A percentile compares a stretch with the other conserved stretches of the same genome.
These are phyloP conservation scores for Hipparchia sbordonii DNA, from an alignment of 2,888 invertebrate genomes.

Conservation along the genomic window DNA sequence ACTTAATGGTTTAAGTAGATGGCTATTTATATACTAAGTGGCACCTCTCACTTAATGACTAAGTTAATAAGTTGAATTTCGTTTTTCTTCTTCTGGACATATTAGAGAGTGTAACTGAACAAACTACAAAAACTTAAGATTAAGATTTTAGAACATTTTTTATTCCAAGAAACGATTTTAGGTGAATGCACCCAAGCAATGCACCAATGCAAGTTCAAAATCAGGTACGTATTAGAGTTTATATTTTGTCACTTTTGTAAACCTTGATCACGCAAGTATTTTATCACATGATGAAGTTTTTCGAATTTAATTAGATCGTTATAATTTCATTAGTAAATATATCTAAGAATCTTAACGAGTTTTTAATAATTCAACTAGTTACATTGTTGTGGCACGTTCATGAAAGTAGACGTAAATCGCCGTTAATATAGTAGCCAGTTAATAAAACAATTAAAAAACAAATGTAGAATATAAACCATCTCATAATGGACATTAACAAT, in stretches of 20 bases:
- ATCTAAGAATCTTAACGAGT: not conserved
- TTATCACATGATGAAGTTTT: too few relatives aligned
- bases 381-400: not conserved
- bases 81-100: not conserved
- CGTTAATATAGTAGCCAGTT: not conserved
- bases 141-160: too few relatives aligned
- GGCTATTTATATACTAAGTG: constrained; percentile 8
- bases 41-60: constrained; percentile 18
- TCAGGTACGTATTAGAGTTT: too few relatives aligned
- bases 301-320: not conserved
- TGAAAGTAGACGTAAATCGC: not conserved
- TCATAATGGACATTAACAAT: constrained; percentile 22
- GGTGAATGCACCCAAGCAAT: too few relatives aligned
- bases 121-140: too few relatives aligned
- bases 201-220: too few relatives aligned
- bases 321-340: not conserved
- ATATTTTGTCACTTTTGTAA: too few relatives aligned
- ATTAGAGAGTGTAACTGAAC: too few relatives aligned
- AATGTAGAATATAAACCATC: constrained; percentile 20
- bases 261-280: too few relatives aligned
- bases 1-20: constrained; percentile 3
- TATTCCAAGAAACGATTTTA: too few relatives aligned
- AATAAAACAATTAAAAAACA: constrained; percentile 8
- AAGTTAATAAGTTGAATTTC: constrained; percentile 1
- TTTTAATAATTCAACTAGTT: not conserved